Percentiles rank a stretch among this genome's conserved stretches.
These are phyloP conservation scores for Paracentrotus lividus DNA, from an alignment of 53 echinoderm and acorn worm species.

Conservation along the genomic window DNA sequence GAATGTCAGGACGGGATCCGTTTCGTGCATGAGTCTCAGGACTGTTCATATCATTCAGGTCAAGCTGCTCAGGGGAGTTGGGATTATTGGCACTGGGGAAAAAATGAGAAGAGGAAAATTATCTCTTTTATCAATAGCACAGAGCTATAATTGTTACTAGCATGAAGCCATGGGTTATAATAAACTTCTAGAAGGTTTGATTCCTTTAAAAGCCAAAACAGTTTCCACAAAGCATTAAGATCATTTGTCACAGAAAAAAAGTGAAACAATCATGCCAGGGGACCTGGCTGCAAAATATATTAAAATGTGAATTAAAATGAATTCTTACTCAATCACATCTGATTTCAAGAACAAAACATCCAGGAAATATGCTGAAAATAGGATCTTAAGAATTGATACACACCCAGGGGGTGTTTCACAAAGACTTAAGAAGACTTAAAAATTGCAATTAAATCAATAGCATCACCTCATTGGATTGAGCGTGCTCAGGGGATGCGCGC, in stretches of 20 bases:
- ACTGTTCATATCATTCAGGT: slow-evolving; percentile 83
- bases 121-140: too few species aligned
- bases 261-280: background rate
- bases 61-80: slow-evolving; percentile 83
- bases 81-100: slow-evolving; percentile 74
- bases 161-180: background rate
- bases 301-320: background rate
- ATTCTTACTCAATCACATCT: background rate
- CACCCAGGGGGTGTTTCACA: background rate
- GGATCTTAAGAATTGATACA: background rate
- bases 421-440: background rate
- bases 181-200: background rate
- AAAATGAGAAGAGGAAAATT: background rate
- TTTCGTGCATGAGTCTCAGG: slow-evolving; percentile 79
- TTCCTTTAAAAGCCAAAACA: background rate
- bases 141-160: too few species aligned
- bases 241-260: background rate
- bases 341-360: background rate
- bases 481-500: too few species aligned
- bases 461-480: too few species aligned
- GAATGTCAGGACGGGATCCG: slow-evolving; percentile 79
- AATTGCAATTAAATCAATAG: too few species aligned
- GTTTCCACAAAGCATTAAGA: background rate
- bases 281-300: background rate
- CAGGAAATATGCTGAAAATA: background rate